Evolutionary conservation across 2,797 vertebrate species (phyloP).

Genomic region (Macrochelys suwanniensis): DNA sequence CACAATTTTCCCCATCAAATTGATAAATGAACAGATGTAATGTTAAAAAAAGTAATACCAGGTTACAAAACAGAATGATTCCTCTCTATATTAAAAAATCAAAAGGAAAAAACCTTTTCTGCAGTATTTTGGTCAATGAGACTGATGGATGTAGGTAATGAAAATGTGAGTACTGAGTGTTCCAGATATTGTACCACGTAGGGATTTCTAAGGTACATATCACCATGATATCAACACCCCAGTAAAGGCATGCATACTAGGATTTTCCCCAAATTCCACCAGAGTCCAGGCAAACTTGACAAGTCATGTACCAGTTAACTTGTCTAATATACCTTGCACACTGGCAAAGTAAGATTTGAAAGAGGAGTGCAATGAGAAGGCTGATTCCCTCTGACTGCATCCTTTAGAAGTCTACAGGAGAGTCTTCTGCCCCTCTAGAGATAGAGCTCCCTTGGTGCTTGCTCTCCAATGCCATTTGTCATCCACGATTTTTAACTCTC

Average conservation of each 20-base stretch:
- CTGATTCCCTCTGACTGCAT: not conserved
- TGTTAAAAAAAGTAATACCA: not conserved
- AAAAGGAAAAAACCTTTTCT: not conserved
- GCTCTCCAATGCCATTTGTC: not conserved
- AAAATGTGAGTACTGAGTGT: not conserved
- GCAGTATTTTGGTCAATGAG: not conserved
- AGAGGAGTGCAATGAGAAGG: not conserved
- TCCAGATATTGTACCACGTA: not conserved
- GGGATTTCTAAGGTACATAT: not conserved
- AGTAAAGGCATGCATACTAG: not conserved
- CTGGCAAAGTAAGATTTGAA: not conserved
- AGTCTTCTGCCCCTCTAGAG: not conserved
- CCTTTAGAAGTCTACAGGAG: not conserved
- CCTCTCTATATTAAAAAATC: not conserved
- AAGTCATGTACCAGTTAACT: not conserved
- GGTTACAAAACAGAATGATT: not conserved
- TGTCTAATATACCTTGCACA: not conserved
- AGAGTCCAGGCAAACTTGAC: not conserved
- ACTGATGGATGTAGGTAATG: not conserved
- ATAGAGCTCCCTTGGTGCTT: not conserved
- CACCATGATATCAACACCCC: not conserved
- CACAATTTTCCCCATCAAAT: not conserved
- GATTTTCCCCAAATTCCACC: not conserved
- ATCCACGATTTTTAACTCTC: not conserved
- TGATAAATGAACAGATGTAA: not conserved